A percentile compares a stretch with the other conserved stretches of the same genome.
Conservation (phyloP, 2,797 vertebrate species). For the Pteronotus mesoamericanus region DNA sequence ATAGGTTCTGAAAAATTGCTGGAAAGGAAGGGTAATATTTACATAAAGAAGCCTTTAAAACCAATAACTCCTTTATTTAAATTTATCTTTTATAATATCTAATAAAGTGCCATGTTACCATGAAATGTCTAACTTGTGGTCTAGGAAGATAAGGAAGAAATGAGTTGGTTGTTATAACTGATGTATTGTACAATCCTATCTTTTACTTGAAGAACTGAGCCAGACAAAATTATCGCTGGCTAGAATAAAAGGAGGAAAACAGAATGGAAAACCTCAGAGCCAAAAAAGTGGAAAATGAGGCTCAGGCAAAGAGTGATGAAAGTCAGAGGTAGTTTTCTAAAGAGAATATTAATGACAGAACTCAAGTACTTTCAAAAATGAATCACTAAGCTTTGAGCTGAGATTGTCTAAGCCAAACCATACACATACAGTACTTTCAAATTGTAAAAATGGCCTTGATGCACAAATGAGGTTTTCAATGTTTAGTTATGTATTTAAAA, state of each 20-base stretch:
- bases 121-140: not conserved
- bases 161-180: not conserved
- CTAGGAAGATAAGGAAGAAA: not conserved
- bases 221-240: not conserved
- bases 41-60: not conserved
- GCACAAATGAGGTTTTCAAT: not conserved
- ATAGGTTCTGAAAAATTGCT: not conserved
- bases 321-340: not conserved
- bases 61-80: not conserved
- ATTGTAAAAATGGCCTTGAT: not conserved
- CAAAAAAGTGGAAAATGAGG: not conserved
- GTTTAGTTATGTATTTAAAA: conserved; percentile 17
- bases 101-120: not conserved
- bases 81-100: not conserved
- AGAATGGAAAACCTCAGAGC: not conserved
- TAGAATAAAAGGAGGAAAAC: not conserved
- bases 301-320: not conserved
- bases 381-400: conserved; percentile 18
- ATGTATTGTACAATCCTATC: not conserved
- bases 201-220: not conserved
- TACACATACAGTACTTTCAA: not conserved
- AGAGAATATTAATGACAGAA: not conserved
- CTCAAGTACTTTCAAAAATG: not conserved
- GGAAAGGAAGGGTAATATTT: not conserved
- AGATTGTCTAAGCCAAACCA: not conserved